Evolutionary conservation across 2,113 vertebrate genomes (phyloP).

Genomic region (Chloebia gouldiae): DNA sequence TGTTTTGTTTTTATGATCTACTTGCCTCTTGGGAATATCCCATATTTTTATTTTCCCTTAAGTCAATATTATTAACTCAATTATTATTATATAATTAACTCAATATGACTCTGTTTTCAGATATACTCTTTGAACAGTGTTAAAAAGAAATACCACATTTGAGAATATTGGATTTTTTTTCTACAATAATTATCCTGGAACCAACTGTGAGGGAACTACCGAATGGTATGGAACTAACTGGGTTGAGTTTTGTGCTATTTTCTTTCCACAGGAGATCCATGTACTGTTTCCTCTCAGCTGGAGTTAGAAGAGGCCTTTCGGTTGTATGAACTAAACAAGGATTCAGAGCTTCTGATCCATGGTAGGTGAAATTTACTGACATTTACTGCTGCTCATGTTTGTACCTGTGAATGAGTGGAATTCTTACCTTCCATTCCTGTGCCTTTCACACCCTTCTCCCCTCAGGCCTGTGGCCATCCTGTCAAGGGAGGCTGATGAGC

Average conservation of each 20-base stretch:
- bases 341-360: slow-evolving; percentile 97
- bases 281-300: slow-evolving; percentile 97
- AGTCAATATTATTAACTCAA: too few species aligned
- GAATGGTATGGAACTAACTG: not conserved
- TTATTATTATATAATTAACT: too few species aligned
- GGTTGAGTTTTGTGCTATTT: not conserved
- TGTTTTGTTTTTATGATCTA: not conserved
- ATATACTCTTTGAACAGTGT: not conserved
- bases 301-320: slow-evolving; percentile 97
- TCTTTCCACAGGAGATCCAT: slow-evolving; percentile 87
- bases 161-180: not conserved
- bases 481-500: not conserved
- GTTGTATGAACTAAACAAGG: slow-evolving; percentile 97
- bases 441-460: not conserved
- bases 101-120: not conserved
- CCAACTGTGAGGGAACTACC: not conserved
- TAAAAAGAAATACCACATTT: not conserved
- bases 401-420: not conserved
- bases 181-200: not conserved
- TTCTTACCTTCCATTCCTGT: not conserved
- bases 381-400: not conserved
- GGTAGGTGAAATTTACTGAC: slow-evolving; percentile 67
- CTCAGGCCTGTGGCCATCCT: not conserved
- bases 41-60: not conserved
- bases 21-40: not conserved